Conservation (phyloP, 2,113 vertebrate species). For the Gyps fulvus region DNA sequence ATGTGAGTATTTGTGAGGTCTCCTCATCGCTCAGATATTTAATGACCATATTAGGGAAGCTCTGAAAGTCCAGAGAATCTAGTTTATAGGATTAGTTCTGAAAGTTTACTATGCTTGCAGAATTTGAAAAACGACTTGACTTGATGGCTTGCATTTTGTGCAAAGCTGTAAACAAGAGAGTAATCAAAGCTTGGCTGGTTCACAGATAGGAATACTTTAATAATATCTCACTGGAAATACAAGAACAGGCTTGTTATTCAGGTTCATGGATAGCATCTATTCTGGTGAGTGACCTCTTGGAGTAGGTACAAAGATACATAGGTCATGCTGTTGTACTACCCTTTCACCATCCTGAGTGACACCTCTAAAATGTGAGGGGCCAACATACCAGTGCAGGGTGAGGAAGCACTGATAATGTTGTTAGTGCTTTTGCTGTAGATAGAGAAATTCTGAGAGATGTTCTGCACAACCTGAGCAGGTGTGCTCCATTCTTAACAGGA, state of each 20-base stretch:
- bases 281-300: not conserved
- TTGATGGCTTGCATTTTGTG: not conserved
- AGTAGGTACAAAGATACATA: not conserved
- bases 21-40: slow-evolving; percentile 53
- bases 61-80: slow-evolving; percentile 4
- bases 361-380: not conserved
- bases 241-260: not conserved
- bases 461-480: not conserved
- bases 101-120: not conserved
- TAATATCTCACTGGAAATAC: not conserved
- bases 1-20: slow-evolving; percentile 18
- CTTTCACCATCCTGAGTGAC: not conserved
- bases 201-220: not conserved
- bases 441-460: not conserved
- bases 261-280: not conserved
- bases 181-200: not conserved
- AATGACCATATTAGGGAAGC: slow-evolving; percentile 56
- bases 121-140: not conserved
- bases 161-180: not conserved
- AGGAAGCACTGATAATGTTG: not conserved
- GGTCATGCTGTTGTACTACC: not conserved
- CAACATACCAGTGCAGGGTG: not conserved
- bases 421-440: not conserved
- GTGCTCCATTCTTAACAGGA: not conserved
- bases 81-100: slow-evolving; percentile 9